phyloP scores from a whole-genome alignment of 2,113 vertebrate genomes.

The Hyperoodon ampullatus region DNA sequence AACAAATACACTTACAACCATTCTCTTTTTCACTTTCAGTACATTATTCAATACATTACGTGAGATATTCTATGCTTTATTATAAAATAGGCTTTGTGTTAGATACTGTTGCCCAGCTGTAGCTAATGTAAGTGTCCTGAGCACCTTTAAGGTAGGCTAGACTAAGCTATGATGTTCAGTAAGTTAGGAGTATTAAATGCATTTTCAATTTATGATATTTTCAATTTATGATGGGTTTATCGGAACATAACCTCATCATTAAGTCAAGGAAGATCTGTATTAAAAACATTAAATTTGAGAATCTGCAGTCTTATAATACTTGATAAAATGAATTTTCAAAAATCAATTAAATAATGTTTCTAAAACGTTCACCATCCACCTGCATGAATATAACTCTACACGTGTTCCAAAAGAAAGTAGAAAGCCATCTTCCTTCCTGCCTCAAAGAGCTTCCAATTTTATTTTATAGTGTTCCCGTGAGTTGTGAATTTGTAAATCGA shows the following conservation, averaged over 20 bases:
- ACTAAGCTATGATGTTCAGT: background rate
- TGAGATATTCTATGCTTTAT: background rate
- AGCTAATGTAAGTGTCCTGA: background rate
- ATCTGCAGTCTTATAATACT: background rate
- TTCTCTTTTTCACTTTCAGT: background rate
- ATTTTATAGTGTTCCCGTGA: background rate
- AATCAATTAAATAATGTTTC: background rate
- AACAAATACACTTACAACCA: background rate
- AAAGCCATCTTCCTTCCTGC: background rate
- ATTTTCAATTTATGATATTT: background rate
- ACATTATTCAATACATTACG: background rate
- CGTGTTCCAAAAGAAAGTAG: background rate
- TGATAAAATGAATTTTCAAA: conserved; percentile 2
- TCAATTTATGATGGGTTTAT: background rate
- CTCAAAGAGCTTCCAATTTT: background rate
- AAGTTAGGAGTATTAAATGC: background rate
- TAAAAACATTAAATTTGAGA: background rate
- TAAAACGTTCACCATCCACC: background rate
- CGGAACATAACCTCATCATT: background rate
- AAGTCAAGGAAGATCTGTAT: background rate
- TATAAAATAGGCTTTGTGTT: background rate
- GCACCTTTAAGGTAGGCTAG: background rate
- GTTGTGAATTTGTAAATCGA: conserved; percentile 1
- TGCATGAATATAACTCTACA: background rate
- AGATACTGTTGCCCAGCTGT: background rate